Evolutionary conservation across 2,113 vertebrate species (phyloP).

Genomic region (Saiga tatarica): DNA sequence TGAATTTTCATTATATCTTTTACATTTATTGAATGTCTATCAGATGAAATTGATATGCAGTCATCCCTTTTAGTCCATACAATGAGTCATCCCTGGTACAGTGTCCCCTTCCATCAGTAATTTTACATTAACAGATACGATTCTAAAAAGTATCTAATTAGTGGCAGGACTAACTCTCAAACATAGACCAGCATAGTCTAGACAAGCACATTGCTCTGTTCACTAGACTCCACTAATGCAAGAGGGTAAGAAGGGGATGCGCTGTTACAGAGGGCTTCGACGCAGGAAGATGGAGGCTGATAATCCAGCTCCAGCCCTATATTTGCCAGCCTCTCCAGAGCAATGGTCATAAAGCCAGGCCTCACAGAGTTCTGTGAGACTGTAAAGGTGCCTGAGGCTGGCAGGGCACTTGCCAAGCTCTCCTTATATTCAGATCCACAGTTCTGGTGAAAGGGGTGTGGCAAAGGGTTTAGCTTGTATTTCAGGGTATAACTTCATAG

Average conservation of each 20-base stretch:
- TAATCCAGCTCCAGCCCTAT: rapidly evolving
- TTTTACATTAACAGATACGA: background rate
- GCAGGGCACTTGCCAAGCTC: background rate
- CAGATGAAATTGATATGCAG: background rate
- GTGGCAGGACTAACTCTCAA: background rate
- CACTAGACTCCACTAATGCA: rapidly evolving
- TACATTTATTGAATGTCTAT: background rate
- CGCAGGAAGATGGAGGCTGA: rapidly evolving
- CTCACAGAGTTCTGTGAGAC: background rate
- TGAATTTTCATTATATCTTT: background rate
- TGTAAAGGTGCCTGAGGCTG: rapidly evolving
- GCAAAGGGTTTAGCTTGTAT: background rate
- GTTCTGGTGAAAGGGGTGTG: background rate
- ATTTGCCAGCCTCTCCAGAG: rapidly evolving
- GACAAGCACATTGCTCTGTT: rapidly evolving
- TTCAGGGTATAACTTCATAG: background rate
- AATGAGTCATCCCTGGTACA: background rate
- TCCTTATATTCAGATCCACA: rapidly evolving
- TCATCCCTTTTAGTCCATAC: background rate
- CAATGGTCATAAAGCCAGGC: rapidly evolving
- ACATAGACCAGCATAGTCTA: rapidly evolving
- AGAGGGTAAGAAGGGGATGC: background rate
- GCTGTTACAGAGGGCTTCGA: rapidly evolving
- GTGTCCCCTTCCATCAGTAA: background rate
- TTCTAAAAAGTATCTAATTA: background rate